Conservation (phyloP, 2,888 invertebrate genomes). For the Heliconius ismenius region DNA sequence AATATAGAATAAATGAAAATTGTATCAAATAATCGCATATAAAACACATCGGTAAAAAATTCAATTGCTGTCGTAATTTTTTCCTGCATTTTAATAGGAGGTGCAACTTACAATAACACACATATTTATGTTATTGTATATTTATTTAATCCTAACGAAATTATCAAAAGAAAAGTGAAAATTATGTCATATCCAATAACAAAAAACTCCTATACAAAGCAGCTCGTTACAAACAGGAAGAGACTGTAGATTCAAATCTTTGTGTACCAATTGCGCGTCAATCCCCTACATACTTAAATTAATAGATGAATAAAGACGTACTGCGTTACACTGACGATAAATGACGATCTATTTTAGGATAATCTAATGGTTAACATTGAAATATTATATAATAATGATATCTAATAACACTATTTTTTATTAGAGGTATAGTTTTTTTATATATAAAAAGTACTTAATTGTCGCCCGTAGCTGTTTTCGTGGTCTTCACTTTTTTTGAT, state of each 20-base stretch:
- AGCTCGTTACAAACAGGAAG: slow-evolving; percentile 61
- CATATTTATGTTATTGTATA: no score
- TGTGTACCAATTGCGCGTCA: slow-evolving; percentile 63
- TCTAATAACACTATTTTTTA: not conserved
- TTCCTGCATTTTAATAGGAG: no score
- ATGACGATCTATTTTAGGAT: not conserved
- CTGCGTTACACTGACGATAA: slow-evolving; percentile 18
- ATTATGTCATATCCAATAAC: slow-evolving; percentile 34
- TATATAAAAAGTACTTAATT: no score
- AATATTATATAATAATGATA: not conserved
- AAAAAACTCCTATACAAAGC: slow-evolving; percentile 32
- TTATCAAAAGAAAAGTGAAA: slow-evolving; percentile 1
- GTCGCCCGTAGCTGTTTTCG: no score
- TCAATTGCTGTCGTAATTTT: no score
- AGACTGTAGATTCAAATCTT: slow-evolving; percentile 62
- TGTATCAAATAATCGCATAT: no score
- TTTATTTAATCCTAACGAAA: not conserved
- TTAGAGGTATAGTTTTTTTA: no score
- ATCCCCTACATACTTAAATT: slow-evolving; percentile 21
- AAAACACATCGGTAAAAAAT: no score
- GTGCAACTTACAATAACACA: no score
- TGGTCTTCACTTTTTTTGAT: no score
- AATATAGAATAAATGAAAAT: no score
- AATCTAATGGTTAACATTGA: not conserved
- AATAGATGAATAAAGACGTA: slow-evolving; percentile 24